phyloP scores from a whole-genome alignment of 2,113 vertebrate species.

The Microtus montanus region DNA sequence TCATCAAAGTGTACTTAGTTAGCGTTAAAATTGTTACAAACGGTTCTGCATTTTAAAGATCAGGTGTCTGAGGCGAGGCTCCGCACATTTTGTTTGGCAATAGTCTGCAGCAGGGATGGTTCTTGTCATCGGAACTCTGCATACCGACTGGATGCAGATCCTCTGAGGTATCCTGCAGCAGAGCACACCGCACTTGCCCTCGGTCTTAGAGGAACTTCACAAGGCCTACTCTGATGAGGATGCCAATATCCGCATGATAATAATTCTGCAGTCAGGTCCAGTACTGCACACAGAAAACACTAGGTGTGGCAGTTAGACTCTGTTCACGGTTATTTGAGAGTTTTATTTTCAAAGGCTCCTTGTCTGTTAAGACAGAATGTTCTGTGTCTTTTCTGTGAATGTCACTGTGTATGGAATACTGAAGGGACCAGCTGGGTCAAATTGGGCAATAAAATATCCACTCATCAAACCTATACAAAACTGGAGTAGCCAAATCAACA shows the following conservation, averaged over 20 bases:
- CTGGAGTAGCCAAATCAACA: not conserved
- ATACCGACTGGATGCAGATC: slow-evolving; percentile 62
- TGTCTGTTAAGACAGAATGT: not conserved
- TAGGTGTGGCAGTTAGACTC: not conserved
- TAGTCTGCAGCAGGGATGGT: slow-evolving; percentile 77
- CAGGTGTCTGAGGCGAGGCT: slow-evolving; percentile 85
- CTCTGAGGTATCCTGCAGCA: slow-evolving; percentile 46
- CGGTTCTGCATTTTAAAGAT: slow-evolving; percentile 88
- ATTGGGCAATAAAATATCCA: not conserved
- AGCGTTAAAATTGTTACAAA: slow-evolving; percentile 93
- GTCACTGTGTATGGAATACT: not conserved
- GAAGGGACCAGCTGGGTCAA: not conserved
- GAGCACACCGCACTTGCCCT: slow-evolving; percentile 36
- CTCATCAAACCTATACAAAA: not conserved
- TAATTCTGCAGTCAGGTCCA: not conserved
- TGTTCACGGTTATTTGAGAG: not conserved
- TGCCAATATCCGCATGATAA: not conserved
- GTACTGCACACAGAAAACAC: not conserved
- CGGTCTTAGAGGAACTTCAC: not conserved
- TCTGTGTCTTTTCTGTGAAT: not conserved
- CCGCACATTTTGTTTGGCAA: slow-evolving; percentile 84
- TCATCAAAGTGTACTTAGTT: slow-evolving; percentile 94
- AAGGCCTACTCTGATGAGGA: not conserved
- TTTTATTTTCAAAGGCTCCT: not conserved
- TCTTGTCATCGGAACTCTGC: slow-evolving; percentile 75